These are phyloP conservation scores for Whitmania pigra DNA, from an alignment of 1,140 invertebrate species.

Conservation along the genomic window DNA sequence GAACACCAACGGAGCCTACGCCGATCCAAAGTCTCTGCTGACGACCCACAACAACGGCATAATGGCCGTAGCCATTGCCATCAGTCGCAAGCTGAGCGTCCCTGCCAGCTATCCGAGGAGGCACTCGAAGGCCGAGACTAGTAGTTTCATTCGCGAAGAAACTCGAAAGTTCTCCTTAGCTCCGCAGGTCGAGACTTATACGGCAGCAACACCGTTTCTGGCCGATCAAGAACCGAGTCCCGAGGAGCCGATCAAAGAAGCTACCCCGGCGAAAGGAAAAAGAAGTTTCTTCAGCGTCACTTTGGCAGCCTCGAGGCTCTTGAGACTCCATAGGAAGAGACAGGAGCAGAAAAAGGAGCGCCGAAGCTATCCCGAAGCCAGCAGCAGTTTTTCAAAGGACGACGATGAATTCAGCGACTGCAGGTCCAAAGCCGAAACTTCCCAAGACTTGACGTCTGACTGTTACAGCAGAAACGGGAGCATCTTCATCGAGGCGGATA, in stretches of 20 bases:
- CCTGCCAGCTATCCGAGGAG: neutral
- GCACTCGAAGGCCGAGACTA: neutral
- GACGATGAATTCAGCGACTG: neutral
- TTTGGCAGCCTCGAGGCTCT: neutral
- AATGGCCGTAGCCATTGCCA: neutral
- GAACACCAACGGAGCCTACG: neutral
- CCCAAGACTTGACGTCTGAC: neutral
- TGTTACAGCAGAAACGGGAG: constrained; percentile 1
- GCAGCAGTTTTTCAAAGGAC: neutral
- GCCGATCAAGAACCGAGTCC: neutral
- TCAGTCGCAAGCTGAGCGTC: neutral
- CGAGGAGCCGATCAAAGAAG: neutral
- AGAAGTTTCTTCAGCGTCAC: constrained; percentile 12
- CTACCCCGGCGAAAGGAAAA: neutral
- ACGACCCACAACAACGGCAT: neutral
- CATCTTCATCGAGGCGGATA: neutral
- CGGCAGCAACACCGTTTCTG: neutral
- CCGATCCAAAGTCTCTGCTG: neutral
- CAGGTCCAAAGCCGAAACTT: neutral
- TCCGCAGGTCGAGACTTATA: neutral
- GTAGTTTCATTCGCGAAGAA: neutral
- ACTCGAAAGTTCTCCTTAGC: neutral
- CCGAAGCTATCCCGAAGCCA: neutral
- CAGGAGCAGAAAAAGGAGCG: neutral
- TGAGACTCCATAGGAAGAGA: neutral